phyloP scores from a whole-genome alignment of 2,797 vertebrate species.

The Myotis daubentonii region DNA sequence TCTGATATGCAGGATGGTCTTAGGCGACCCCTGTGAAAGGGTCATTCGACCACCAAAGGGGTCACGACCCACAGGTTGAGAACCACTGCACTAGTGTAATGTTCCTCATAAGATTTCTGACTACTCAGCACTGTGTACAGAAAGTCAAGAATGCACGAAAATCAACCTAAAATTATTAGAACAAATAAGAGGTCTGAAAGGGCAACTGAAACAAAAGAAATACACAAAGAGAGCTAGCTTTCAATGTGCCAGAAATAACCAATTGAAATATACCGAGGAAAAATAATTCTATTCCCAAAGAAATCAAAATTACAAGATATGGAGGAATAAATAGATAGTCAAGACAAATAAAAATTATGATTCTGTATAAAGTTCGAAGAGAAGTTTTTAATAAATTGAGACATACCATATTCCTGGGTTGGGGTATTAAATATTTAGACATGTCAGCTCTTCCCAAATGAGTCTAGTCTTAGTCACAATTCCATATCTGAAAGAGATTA shows the following conservation, averaged over 20 bases:
- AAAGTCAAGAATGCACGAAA: not conserved
- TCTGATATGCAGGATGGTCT: too few species aligned
- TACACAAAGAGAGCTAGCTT: not conserved
- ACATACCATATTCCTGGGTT: not conserved
- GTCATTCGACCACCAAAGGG: too few species aligned
- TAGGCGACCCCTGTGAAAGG: too few species aligned
- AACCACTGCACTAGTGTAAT: not conserved
- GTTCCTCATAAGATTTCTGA: not conserved
- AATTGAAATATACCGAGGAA: not conserved
- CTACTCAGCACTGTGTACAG: not conserved
- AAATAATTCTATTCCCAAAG: not conserved
- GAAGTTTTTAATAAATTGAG: conserved; percentile 8
- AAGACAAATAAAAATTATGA: not conserved
- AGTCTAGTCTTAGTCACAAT: not conserved
- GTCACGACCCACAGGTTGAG: too few species aligned
- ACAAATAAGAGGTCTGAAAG: not conserved
- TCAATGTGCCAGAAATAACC: not conserved
- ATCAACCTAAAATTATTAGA: not conserved
- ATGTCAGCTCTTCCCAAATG: not conserved
- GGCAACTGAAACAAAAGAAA: not conserved
- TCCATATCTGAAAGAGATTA: not conserved
- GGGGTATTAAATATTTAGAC: not conserved
- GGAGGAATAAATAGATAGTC: not conserved
- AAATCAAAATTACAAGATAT: not conserved
- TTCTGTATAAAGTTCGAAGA: not conserved